Evolutionary conservation across 2,113 vertebrate species (phyloP).

Genomic region (Mus musculus): GRCm39 chr1:190673501-190674000

Average conservation of each 20-base stretch:
- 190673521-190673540: neutral
- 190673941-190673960: constrained; percentile 1
- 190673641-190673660: neutral
- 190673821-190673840: neutral
- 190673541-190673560: neutral
- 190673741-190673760: neutral
- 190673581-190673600: neutral
- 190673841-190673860: neutral
- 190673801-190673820: neutral
- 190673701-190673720: neutral
- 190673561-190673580: neutral
- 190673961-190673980: constrained; percentile 19
- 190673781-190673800: neutral
- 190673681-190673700: constrained; percentile 14
- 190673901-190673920: constrained; percentile 14
- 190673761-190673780: neutral
- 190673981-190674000: constrained; percentile 53
- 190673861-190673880: neutral
- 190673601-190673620: neutral
- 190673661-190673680: neutral
- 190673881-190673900: neutral
- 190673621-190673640: neutral
- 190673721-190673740: neutral
- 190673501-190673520: neutral
- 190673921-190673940: neutral